Base-by-base conservation (phyloP, 2,113 vertebrate genomes). In the Hystrix cristata region DNA sequence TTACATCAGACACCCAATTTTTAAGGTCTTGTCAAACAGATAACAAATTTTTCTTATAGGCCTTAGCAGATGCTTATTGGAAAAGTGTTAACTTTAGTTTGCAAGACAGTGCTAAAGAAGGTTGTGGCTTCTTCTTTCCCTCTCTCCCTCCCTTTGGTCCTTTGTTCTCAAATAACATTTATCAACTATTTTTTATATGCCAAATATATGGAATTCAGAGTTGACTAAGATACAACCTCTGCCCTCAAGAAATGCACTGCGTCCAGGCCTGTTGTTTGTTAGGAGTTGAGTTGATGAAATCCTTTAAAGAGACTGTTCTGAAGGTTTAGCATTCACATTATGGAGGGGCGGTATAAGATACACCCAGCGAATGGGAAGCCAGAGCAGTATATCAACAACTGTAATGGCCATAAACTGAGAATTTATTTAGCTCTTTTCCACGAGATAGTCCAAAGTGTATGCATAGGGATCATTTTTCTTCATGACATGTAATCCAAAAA, bases 81-180 rank as follows among this genome's bases (percentile, higher is more conserved):
- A 79, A 82, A 90, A 48, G 2, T 13, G 25, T 81, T 79, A n/a
- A 25, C 59, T 60, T 78, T 18, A 34, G n/a, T 31, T 65, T 38
- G 90, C 90, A 74, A 90, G 87, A 29, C 51, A n/a, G 57, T 19
- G 3, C 92, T 62, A 13, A 62, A 71, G 64, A 79, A 91, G 27
- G 0, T 15, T n/a, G 23, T 27, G 67, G 2, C n/a, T 59, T 76
- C n/a, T 90, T 76, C 46, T 23, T 78, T 43, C 74, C 27, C 25
- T 74, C 34, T 10, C 21, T 60, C 11, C 74, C 34, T 72, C 38
- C 46, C 79, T 87, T 76, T 51, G 34, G 46, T 64, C 80, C 83
- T 90, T 95, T 90, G 55, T 94, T 92, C 81, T 87, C 64, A 90
- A 43, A 64, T 95, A 64, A 69, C 94, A 90, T 92, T 87, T 65